These are phyloP conservation scores for Stegophylla sp. DNA, from an alignment of 2,888 invertebrate genomes.

Conservation along the genomic window DNA sequence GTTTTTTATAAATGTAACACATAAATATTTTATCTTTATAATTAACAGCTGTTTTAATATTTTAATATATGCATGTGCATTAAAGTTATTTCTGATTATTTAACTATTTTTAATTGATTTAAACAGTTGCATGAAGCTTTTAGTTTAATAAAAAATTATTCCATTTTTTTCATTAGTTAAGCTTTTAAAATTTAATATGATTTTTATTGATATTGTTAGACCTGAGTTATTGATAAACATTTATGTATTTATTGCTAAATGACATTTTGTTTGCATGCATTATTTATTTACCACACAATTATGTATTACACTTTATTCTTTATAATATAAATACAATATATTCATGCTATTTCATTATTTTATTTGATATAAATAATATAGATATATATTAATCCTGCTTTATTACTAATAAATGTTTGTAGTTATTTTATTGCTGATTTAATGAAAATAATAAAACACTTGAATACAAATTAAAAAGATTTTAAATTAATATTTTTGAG, in stretches of 20 bases:
- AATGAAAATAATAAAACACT: too few relatives aligned
- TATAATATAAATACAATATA: neutral
- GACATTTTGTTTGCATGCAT: constrained; percentile 31
- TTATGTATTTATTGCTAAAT: neutral
- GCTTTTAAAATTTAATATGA: constrained; percentile 37
- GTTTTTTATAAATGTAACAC: constrained; percentile 5
- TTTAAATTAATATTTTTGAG: too few relatives aligned
- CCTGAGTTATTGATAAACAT: constrained; percentile 30
- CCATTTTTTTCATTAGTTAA: constrained; percentile 19
- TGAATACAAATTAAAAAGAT: too few relatives aligned
- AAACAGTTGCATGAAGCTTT: constrained; percentile 13
- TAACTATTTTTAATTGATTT: constrained; percentile 21
- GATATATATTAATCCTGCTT: too few relatives aligned
- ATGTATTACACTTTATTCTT: constrained; percentile 11
- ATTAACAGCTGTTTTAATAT: constrained; percentile 16
- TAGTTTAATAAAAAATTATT: constrained; percentile 23
- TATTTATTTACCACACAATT: neutral
- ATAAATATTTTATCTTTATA: constrained; percentile 32
- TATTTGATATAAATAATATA: too few relatives aligned
- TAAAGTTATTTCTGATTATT: constrained; percentile 22
- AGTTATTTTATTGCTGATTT: too few relatives aligned
- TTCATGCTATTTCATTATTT: neutral
- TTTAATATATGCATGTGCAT: constrained; percentile 33
- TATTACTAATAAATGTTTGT: too few relatives aligned
- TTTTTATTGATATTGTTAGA: neutral